Conservation (phyloP, 2,113 vertebrate genomes). For the Panthera leo region DNA sequence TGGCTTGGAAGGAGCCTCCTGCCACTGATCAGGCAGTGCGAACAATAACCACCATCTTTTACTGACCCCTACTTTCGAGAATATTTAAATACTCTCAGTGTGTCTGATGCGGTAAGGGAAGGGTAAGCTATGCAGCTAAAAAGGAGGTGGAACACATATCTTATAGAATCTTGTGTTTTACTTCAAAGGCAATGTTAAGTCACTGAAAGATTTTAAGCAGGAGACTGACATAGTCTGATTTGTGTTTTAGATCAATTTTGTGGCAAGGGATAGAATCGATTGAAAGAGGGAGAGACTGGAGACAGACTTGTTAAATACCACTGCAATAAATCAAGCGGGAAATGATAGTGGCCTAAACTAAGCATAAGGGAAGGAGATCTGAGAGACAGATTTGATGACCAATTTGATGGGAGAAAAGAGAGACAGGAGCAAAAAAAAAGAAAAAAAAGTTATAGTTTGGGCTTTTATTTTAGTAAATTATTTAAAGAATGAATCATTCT, state of each 20-base stretch:
- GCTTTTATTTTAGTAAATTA: not conserved
- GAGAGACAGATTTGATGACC: not conserved
- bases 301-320: not conserved
- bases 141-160: not conserved
- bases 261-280: not conserved
- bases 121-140: not conserved
- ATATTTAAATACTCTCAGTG: not conserved
- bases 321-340: not conserved
- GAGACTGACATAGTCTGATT: not conserved
- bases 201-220: not conserved
- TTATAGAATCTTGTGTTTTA: not conserved
- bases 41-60: not conserved
- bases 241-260: slow-evolving; percentile 42
- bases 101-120: not conserved
- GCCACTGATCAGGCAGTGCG: not conserved
- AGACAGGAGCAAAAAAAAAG: not conserved
- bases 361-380: not conserved
- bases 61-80: not conserved
- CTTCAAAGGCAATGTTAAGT: not conserved
- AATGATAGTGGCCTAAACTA: slow-evolving; percentile 6
- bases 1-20: not conserved
- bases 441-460: not conserved
- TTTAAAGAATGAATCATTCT: not conserved
- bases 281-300: not conserved
- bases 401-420: not conserved